A percentile compares a stretch with the other conserved stretches of the same genome.
Conservation (phyloP, 2,888 invertebrate species). For the Pseudococcus longispinus region DNA sequence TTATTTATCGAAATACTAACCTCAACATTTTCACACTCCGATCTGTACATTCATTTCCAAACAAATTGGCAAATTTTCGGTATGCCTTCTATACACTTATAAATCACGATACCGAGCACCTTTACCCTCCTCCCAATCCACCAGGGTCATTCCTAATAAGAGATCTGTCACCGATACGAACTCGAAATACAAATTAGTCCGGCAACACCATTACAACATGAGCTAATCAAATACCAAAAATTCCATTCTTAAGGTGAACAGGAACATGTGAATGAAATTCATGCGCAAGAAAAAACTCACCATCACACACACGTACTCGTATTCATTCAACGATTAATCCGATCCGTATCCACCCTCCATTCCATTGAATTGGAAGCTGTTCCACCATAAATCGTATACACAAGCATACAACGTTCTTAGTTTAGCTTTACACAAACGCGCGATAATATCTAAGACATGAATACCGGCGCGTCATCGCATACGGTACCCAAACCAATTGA, state of each 20-base stretch:
- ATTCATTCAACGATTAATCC: conserved; percentile 15
- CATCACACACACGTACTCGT: background rate
- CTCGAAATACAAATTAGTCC: background rate
- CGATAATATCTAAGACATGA: conserved; percentile 32
- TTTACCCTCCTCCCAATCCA: background rate
- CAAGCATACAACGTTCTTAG: background rate
- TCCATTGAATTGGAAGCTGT: background rate
- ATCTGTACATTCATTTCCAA: no score
- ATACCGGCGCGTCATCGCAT: conserved; percentile 23
- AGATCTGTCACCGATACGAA: background rate
- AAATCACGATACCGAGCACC: background rate
- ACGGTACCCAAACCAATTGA: background rate
- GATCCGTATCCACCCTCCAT: background rate
- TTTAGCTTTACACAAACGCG: background rate
- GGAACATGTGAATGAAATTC: conserved; percentile 8
- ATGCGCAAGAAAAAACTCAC: background rate
- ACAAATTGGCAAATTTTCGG: no score
- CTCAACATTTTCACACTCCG: no score
- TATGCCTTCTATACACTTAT: no score
- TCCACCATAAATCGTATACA: conserved; percentile 27
- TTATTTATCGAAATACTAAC: no score
- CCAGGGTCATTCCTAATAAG: background rate
- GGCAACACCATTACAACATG: background rate
- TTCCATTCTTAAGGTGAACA: background rate
- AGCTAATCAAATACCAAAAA: conserved; percentile 2